Conservation (phyloP, 2,113 vertebrate genomes). For the Stictonetta naevosa region DNA sequence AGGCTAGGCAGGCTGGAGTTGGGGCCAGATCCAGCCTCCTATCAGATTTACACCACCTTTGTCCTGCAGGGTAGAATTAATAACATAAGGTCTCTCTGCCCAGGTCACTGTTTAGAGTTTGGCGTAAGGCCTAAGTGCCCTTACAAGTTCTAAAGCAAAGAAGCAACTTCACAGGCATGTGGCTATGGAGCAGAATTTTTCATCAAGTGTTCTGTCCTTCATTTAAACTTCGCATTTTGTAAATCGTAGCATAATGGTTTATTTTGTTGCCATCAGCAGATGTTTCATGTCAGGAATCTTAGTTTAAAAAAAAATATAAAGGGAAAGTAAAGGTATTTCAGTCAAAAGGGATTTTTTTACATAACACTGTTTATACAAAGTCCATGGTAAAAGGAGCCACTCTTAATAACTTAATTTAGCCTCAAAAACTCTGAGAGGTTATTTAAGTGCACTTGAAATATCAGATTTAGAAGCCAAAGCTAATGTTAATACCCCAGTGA, state of each 20-base stretch:
- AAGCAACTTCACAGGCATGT: neutral
- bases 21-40: neutral
- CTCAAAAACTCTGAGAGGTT: neutral
- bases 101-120: neutral
- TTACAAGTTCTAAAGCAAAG: neutral
- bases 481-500: neutral
- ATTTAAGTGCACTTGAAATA: neutral
- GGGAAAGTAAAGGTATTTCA: neutral
- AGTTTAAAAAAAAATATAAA: neutral
- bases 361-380: neutral
- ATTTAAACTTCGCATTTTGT: neutral
- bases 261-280: neutral
- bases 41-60: neutral
- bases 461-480: neutral
- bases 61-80: neutral
- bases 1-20: neutral
- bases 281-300: neutral
- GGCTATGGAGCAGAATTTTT: neutral
- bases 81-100: neutral
- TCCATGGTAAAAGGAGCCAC: neutral
- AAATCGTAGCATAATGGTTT: neutral
- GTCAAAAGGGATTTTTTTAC: neutral
- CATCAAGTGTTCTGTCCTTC: neutral
- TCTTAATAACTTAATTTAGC: neutral
- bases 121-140: neutral